These are phyloP conservation scores for Ianthella basta DNA, from an alignment of 37 sponge, comb jelly and placozoan genomes.

Conservation along the genomic window DNA sequence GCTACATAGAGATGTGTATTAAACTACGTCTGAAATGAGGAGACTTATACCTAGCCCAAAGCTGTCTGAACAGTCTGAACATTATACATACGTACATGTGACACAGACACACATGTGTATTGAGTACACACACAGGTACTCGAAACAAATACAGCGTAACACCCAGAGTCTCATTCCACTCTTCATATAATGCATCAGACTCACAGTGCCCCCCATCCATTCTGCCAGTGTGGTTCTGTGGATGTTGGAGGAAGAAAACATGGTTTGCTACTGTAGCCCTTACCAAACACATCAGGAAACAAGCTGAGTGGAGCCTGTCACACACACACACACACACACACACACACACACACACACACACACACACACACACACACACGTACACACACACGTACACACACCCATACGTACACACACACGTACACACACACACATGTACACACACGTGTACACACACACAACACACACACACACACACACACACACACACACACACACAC, in stretches of 20 bases:
- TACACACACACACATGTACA: slow-evolving; percentile 23
- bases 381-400: slow-evolving; percentile 23
- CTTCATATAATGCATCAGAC: too few species aligned
- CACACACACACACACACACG: not conserved
- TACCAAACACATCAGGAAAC: too few species aligned
- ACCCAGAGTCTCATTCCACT: too few species aligned
- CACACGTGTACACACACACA: slow-evolving; percentile 35
- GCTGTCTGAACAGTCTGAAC: too few species aligned
- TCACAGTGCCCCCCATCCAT: slow-evolving; percentile 74
- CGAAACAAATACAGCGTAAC: too few species aligned
- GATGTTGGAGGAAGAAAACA: not conserved
- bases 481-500: slow-evolving; percentile 31
- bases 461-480: not conserved
- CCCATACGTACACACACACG: slow-evolving; percentile 29
- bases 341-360: slow-evolving; percentile 7
- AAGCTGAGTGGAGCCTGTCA: too few species aligned
- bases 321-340: slow-evolving; percentile 3
- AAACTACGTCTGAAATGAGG: too few species aligned
- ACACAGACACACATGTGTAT: too few species aligned
- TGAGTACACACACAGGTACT: too few species aligned
- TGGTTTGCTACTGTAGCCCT: not conserved
- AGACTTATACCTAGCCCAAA: too few species aligned
- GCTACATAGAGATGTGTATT: too few species aligned
- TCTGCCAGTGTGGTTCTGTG: slow-evolving; percentile 70
- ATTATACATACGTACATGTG: too few species aligned